phyloP scores from a whole-genome alignment of 2,797 vertebrate genomes.

The Pipistrellus nathusii region DNA sequence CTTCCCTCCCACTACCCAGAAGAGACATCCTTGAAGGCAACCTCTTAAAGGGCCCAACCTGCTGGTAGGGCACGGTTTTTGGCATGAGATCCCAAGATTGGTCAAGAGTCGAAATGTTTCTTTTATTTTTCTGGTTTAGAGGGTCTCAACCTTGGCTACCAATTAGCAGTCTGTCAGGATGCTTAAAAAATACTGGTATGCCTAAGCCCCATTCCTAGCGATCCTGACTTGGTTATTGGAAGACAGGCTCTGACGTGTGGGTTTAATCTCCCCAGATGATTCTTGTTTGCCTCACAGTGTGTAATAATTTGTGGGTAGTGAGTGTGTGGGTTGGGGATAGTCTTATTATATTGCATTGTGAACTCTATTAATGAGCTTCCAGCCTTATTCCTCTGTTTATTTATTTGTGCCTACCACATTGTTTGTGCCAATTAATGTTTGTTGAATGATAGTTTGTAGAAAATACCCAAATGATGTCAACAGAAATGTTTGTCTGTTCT shows the following conservation, averaged over 20 bases:
- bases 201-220: neutral
- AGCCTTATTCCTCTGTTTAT: neutral
- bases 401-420: neutral
- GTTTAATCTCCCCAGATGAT: neutral
- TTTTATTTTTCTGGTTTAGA: slow-evolving; percentile 46
- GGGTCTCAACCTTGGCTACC: neutral
- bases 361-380: neutral
- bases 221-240: neutral
- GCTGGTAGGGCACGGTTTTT: neutral
- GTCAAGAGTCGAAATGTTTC: neutral
- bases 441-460: slow-evolving; percentile 34
- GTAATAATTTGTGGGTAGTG: neutral
- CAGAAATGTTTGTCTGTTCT: neutral
- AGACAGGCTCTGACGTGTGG: neutral
- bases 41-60: neutral
- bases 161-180: neutral
- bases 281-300: neutral
- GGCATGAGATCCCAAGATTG: neutral
- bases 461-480: neutral
- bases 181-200: neutral
- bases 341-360: neutral
- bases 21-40: neutral
- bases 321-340: neutral
- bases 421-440: slow-evolving; percentile 50
- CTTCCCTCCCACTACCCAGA: neutral